Evolutionary conservation across 2,113 vertebrate genomes (phyloP).

Genomic region (Sylvia atricapilla): DNA sequence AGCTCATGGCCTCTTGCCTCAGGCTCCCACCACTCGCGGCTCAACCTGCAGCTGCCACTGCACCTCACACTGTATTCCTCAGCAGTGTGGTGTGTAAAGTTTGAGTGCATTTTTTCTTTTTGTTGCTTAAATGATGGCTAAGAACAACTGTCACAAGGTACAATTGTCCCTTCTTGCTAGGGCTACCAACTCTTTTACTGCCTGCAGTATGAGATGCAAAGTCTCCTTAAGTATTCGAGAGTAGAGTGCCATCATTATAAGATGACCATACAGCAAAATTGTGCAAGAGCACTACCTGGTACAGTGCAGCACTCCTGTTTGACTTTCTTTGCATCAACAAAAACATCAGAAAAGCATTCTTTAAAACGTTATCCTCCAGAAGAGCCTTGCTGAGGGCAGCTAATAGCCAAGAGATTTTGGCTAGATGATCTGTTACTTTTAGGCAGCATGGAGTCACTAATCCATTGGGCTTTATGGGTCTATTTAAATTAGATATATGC

Average conservation of each 20-base stretch:
- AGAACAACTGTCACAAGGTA: background rate
- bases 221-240: background rate
- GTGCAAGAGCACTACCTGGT: background rate
- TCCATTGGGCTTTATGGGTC: constrained; percentile 32
- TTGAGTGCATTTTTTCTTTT: background rate
- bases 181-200: background rate
- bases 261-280: background rate
- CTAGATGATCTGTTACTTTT: constrained; percentile 53
- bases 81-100: background rate
- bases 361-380: background rate
- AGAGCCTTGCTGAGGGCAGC: constrained; percentile 4
- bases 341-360: background rate
- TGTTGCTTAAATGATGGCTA: background rate
- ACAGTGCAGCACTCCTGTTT: background rate
- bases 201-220: background rate
- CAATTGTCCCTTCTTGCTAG: background rate
- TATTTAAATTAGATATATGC: constrained; percentile 67
- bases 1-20: background rate
- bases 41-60: background rate
- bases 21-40: background rate
- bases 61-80: background rate
- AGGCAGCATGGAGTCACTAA: constrained; percentile 47
- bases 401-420: constrained; percentile 18
- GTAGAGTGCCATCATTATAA: rapidly evolving
- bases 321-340: constrained; percentile 11